Evolutionary conservation across 2,113 vertebrate species (phyloP).

Genomic region (Donacobius atricapilla): DNA sequence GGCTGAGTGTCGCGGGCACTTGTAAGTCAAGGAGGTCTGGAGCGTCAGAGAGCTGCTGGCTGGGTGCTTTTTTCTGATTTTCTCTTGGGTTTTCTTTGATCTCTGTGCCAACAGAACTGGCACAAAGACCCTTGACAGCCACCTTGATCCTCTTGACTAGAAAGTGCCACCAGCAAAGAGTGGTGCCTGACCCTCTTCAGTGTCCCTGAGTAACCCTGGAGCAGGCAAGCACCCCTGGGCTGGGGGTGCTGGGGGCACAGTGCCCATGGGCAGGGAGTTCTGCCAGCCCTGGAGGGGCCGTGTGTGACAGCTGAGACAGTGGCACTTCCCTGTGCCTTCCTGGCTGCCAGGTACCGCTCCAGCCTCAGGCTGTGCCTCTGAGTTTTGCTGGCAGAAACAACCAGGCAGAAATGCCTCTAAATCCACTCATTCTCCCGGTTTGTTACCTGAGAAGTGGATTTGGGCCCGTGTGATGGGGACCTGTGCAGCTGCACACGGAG

Average conservation of each 20-base stretch:
- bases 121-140: conserved; percentile 10
- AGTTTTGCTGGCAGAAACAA: background rate
- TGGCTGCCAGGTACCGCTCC: background rate
- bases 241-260: background rate
- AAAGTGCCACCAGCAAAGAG: background rate
- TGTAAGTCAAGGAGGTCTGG: background rate
- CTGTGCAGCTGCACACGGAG: rapidly evolving
- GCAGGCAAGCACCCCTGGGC: background rate
- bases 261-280: background rate
- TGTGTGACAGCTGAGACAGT: rapidly evolving
- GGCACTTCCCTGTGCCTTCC: background rate
- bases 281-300: background rate
- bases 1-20: background rate
- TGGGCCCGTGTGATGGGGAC: rapidly evolving
- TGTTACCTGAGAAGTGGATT: background rate
- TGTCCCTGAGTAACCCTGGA: background rate
- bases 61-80: background rate
- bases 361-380: background rate
- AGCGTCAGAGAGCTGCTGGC: background rate
- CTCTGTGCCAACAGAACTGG: conserved; percentile 25
- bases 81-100: background rate
- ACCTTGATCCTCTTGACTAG: background rate
- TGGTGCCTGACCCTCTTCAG: background rate
- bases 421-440: background rate
- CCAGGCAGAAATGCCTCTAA: background rate